Percentiles rank a stretch among this genome's conserved stretches.
These are phyloP conservation scores for Sympetrum striolatum DNA, from an alignment of 2,888 invertebrate genomes.

Conservation along the genomic window DNA sequence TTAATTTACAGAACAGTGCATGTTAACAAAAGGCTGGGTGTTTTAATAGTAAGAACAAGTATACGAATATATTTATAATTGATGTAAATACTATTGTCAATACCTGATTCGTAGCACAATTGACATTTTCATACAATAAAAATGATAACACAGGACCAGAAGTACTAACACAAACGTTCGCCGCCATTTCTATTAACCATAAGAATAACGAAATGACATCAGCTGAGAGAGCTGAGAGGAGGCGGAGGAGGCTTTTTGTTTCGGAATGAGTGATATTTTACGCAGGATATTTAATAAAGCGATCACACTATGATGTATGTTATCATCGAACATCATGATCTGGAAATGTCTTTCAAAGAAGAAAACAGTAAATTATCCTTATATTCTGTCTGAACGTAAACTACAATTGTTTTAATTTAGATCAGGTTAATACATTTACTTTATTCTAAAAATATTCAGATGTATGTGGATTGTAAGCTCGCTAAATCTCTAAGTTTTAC, in stretches of 20 bases:
- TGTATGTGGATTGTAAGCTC: no score
- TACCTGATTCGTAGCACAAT: slow-evolving; percentile 69
- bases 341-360: background rate
- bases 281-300: background rate
- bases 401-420: background rate
- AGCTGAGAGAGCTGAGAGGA: no score
- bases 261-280: background rate
- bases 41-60: no score
- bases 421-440: background rate
- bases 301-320: background rate
- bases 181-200: slow-evolving; percentile 37
- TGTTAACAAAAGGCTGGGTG: no score
- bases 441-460: background rate
- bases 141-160: slow-evolving; percentile 72
- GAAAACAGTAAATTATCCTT: background rate
- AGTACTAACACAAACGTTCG: slow-evolving; percentile 51
- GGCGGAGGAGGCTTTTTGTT: background rate
- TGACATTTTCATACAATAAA: slow-evolving; percentile 72
- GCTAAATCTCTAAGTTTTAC: no score
- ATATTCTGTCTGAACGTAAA: background rate
- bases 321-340: background rate
- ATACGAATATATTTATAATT: no score
- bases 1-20: no score
- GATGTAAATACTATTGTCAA: slow-evolving; percentile 46
- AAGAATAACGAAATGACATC: slow-evolving; percentile 18